These are phyloP conservation scores for Brachionus koreanus DNA, from an alignment of 1,140 invertebrate genomes.

Conservation along the genomic window DNA sequence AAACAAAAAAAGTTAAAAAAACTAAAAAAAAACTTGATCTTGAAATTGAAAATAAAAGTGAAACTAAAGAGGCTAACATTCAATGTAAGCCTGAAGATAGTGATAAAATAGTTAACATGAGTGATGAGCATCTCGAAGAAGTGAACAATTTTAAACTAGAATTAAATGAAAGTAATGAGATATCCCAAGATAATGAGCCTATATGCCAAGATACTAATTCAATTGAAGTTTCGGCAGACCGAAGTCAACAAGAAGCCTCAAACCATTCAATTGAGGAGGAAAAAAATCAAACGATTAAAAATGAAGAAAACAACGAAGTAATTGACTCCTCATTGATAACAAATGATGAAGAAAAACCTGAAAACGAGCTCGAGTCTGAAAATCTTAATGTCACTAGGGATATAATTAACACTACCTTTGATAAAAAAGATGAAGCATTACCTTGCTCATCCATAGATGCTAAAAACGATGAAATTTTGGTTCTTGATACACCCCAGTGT, in stretches of 20 bases:
- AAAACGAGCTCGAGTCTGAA: background rate
- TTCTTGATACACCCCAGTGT: background rate
- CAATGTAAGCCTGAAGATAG: background rate
- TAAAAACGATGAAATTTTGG: background rate
- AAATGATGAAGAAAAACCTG: constrained; percentile 1
- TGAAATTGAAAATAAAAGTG: background rate
- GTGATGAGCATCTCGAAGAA: background rate
- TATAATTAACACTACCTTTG: background rate
- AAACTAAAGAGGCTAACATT: background rate
- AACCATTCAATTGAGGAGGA: background rate
- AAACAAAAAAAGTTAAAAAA: constrained; percentile 19
- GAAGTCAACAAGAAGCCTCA: background rate
- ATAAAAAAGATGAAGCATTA: background rate
- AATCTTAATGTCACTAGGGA: background rate
- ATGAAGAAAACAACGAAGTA: background rate
- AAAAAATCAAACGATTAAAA: background rate
- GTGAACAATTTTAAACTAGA: background rate
- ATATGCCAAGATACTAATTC: too few relatives aligned
- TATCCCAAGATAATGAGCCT: background rate
- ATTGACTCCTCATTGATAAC: background rate
- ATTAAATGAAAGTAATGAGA: background rate
- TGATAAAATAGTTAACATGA: background rate
- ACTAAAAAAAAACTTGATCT: background rate
- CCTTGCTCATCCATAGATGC: background rate
- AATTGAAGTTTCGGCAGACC: too few relatives aligned